Evolutionary conservation across 2,888 invertebrate genomes (phyloP).

Genomic region (Linyphia triangularis): DNA sequence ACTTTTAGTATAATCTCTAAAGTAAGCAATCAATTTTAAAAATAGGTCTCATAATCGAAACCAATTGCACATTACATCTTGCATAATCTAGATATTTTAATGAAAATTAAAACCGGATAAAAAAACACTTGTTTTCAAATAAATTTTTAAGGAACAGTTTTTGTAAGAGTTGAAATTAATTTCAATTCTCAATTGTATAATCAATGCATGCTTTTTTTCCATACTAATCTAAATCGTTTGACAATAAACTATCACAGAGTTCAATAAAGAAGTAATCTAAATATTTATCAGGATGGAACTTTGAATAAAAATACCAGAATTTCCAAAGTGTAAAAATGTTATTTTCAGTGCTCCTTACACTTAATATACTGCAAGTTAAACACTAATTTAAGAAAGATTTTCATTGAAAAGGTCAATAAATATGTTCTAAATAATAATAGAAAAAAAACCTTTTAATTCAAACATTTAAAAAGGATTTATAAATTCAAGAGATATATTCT

Average conservation of each 20-base stretch:
- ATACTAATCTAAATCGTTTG: conserved; percentile 25
- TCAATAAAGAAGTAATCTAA: conserved; percentile 34
- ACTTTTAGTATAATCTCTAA: background rate
- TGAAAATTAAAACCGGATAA: background rate
- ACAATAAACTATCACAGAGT: conserved; percentile 51
- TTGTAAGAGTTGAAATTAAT: background rate
- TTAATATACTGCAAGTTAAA: no score
- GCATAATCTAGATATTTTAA: background rate
- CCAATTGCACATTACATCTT: background rate
- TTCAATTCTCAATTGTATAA: background rate
- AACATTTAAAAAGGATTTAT: no score
- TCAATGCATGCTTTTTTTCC: background rate
- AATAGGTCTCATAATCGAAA: background rate
- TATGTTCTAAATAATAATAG: no score
- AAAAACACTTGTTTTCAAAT: background rate
- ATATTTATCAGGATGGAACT: conserved; percentile 1
- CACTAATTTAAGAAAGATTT: no score
- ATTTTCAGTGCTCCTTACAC: no score
- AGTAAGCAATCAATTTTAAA: conserved; percentile 19
- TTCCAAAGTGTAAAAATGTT: background rate
- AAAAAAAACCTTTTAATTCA: no score
- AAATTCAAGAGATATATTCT: no score
- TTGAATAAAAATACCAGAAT: conserved; percentile 14
- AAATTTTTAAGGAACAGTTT: background rate
- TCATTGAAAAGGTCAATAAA: no score